Percentiles rank a stretch among this genome's conserved stretches.
Conservation (phyloP, 2,888 invertebrate genomes). For the Smittia aterrima region DNA sequence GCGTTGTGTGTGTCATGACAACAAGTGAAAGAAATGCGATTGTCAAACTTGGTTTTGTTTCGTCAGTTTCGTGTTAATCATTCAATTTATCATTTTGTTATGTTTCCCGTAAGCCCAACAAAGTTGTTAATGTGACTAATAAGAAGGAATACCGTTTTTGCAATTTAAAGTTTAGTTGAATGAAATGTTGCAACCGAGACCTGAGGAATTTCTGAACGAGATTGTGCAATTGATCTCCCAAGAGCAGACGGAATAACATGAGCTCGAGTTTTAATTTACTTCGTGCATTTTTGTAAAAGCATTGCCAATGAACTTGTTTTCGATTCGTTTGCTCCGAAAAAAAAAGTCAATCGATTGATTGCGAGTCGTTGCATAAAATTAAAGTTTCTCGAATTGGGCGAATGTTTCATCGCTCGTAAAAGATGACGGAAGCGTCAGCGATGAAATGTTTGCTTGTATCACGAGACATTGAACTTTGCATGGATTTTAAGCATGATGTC, state of each 20-base stretch:
- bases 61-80: background rate
- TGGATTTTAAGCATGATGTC: background rate
- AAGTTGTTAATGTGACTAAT: background rate
- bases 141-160: background rate
- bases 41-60: background rate
- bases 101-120: background rate
- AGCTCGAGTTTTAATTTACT: background rate
- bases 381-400: background rate
- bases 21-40: background rate
- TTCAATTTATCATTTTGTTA: background rate
- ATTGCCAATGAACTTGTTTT: slow-evolving; percentile 35
- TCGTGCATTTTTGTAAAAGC: slow-evolving; percentile 21
- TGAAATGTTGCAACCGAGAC: background rate
- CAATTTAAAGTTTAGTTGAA: background rate
- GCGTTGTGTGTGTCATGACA: background rate
- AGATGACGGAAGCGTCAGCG: slow-evolving; percentile 7
- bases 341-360: slow-evolving; percentile 16
- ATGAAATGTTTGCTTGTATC: background rate
- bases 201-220: background rate
- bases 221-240: slow-evolving; percentile 9
- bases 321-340: background rate
- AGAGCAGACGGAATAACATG: background rate
- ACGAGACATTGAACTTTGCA: slow-evolving; percentile 10
- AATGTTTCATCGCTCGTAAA: background rate
- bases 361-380: background rate